Percentiles rank a stretch among this genome's conserved stretches.
Evolutionary conservation across 2,797 vertebrate genomes (phyloP).

Genomic region (Chromis chromis): DNA sequence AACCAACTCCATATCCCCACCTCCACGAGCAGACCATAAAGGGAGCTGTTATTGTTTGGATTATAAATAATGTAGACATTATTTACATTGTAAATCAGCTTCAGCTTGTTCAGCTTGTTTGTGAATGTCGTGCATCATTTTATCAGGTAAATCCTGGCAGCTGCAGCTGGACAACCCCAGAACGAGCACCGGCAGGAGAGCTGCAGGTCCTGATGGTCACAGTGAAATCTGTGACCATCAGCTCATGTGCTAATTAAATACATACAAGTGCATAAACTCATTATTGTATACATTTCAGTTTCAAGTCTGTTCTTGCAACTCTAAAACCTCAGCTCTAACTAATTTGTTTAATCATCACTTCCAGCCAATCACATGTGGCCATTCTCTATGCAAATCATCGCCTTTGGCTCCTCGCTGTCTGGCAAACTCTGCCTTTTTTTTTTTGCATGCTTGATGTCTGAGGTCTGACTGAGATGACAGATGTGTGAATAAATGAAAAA

Average conservation of each 20-base stretch:
- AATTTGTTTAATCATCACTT: conserved; percentile 66
- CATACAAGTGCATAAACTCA: neutral
- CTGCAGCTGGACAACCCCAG: neutral
- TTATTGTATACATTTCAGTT: conserved; percentile 35
- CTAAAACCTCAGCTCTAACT: conserved; percentile 37
- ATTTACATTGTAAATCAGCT: neutral
- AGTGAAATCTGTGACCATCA: neutral
- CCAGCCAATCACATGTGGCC: conserved; percentile 57
- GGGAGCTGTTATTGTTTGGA: neutral
- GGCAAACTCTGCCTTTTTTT: conserved; percentile 36
- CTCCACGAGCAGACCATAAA: neutral
- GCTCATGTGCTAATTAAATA: conserved; percentile 7
- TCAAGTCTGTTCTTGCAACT: conserved; percentile 23
- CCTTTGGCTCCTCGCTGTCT: conserved; percentile 54
- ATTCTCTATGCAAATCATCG: conserved; percentile 66
- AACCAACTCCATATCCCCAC: neutral
- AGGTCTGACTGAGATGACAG: conserved; percentile 72
- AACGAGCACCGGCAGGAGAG: neutral
- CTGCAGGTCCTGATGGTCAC: neutral
- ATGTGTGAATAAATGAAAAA: conserved; percentile 76
- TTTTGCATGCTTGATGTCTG: conserved; percentile 64
- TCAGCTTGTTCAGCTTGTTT: neutral
- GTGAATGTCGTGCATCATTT: neutral
- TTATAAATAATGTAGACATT: neutral
- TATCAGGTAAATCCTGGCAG: neutral